Evolutionary conservation across 2,888 invertebrate species (phyloP).

Genomic region (Agriopis aurantiaria): DNA sequence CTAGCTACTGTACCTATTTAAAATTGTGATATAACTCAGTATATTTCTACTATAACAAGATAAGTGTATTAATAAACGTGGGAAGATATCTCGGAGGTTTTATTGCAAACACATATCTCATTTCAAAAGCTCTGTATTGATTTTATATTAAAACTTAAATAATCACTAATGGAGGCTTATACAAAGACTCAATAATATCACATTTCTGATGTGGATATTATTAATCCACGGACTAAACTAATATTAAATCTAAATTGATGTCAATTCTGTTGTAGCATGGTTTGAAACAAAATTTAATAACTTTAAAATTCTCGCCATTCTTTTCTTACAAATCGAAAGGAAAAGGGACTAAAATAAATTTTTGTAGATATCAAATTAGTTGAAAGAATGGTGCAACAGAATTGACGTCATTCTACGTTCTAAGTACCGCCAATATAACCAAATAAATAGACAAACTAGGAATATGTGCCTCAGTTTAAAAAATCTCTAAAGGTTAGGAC

Average conservation of each 20-base stretch:
- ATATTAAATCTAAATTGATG: conserved; percentile 43
- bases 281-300: background rate
- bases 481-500: conserved; percentile 8
- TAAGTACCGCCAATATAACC: conserved; percentile 71
- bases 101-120: conserved; percentile 47
- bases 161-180: conserved; percentile 77
- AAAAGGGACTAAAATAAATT: background rate
- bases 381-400: background rate
- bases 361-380: too few species aligned
- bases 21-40: conserved; percentile 22
- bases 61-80: conserved; percentile 24
- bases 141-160: conserved; percentile 67
- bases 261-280: background rate
- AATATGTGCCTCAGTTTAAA: conserved; percentile 28
- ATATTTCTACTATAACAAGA: conserved; percentile 1
- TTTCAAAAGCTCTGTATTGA: conserved; percentile 71
- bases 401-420: conserved; percentile 50
- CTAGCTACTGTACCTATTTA: background rate
- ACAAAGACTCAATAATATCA: conserved; percentile 89
- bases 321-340: background rate
- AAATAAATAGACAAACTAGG: conserved; percentile 39
- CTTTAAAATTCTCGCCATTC: background rate
- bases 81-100: conserved; percentile 19
- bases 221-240: conserved; percentile 79
- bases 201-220: conserved; percentile 91